Evolutionary conservation across 2,888 invertebrate genomes (phyloP).

Genomic region (Blastobasis lacticolella): DNA sequence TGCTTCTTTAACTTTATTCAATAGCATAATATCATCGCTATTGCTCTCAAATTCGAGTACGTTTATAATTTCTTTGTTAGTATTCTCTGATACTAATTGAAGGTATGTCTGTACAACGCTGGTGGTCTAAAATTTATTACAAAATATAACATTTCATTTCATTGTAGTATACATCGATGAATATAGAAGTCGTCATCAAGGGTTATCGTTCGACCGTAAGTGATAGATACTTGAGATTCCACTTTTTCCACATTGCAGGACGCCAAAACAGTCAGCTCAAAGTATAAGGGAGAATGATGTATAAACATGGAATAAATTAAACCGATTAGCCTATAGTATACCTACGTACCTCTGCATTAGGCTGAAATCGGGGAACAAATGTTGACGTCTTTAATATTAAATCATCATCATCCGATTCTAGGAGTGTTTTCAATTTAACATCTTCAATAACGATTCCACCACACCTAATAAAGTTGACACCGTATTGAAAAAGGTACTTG

Average conservation of each 20-base stretch:
- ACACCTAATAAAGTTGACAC: slow-evolving; percentile 24
- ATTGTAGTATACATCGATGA: too few species aligned
- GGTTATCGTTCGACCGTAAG: too few species aligned
- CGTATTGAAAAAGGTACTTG: background rate
- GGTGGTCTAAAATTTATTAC: slow-evolving; percentile 16
- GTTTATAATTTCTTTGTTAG: slow-evolving; percentile 20
- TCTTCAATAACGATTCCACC: slow-evolving; percentile 35
- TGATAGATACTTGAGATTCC: too few species aligned
- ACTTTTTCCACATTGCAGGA: too few species aligned
- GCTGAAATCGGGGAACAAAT: slow-evolving; percentile 26
- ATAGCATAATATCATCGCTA: slow-evolving; percentile 3
- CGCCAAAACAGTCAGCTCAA: too few species aligned
- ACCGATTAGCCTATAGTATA: background rate
- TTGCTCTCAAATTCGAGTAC: slow-evolving; percentile 20
- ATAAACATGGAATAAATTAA: too few species aligned
- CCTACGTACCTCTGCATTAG: slow-evolving; percentile 23
- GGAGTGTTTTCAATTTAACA: slow-evolving; percentile 25
- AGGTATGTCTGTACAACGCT: slow-evolving; percentile 19
- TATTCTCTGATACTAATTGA: slow-evolving; percentile 32
- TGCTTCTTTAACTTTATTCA: slow-evolving; percentile 12
- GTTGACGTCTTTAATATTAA: slow-evolving; percentile 22
- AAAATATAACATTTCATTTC: background rate
- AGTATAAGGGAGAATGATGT: too few species aligned
- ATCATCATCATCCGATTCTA: slow-evolving; percentile 11
- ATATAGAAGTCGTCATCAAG: too few species aligned